Evolutionary conservation across 2,888 invertebrate species (phyloP).

Genomic region (Phyllotreta striolata): DNA sequence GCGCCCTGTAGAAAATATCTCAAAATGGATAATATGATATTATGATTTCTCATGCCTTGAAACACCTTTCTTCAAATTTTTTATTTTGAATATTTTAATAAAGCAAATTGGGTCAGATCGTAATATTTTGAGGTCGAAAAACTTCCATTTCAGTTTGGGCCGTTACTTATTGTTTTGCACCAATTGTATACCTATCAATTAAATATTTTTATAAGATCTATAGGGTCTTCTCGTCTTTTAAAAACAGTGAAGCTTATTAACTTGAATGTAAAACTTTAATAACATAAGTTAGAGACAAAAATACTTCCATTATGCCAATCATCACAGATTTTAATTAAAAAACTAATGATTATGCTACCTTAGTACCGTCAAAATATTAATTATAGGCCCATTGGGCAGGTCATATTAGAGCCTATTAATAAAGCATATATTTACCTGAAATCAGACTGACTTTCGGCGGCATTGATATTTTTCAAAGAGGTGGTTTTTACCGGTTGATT

Average conservation of each 20-base stretch:
- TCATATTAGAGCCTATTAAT: constrained; percentile 57
- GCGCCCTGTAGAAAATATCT: too few relatives aligned
- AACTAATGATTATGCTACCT: constrained; percentile 84
- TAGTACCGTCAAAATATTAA: constrained; percentile 81
- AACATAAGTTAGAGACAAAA: constrained; percentile 67
- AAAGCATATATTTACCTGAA: constrained; percentile 19
- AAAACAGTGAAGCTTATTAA: constrained; percentile 72
- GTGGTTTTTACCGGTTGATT: constrained; percentile 23
- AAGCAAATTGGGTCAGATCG: too few relatives aligned
- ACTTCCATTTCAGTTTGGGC: too few relatives aligned
- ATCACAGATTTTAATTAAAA: constrained; percentile 82
- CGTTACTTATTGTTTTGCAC: too few relatives aligned
- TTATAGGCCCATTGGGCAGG: constrained; percentile 73
- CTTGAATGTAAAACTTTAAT: constrained; percentile 67
- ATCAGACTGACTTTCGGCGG: constrained; percentile 30
- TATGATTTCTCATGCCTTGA: too few relatives aligned
- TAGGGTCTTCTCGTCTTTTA: constrained; percentile 68
- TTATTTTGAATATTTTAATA: too few relatives aligned
- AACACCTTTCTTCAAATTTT: too few relatives aligned
- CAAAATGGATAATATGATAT: too few relatives aligned
- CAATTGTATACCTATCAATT: too few relatives aligned
- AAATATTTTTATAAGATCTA: too few relatives aligned
- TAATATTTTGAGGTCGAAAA: too few relatives aligned
- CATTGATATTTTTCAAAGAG: constrained; percentile 32
- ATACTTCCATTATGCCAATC: constrained; percentile 75